Conservation (phyloP, 1,140 invertebrate genomes). For the Apis laboriosa region DNA sequence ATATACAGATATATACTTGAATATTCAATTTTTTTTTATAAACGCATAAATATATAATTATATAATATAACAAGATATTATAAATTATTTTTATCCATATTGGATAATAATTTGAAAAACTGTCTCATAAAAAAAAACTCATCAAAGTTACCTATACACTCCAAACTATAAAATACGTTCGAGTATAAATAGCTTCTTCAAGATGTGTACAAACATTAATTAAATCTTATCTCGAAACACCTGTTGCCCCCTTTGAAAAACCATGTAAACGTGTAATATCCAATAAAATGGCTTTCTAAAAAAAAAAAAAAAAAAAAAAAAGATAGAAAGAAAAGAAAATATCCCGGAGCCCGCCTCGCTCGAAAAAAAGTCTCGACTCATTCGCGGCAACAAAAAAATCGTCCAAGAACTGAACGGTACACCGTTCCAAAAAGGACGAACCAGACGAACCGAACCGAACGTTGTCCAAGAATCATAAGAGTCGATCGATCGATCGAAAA, state of each 20-base stretch:
- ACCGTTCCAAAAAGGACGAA: too few relatives aligned
- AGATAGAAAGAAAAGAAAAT: too few relatives aligned
- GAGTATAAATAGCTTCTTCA: neutral
- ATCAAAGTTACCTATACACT: too few relatives aligned
- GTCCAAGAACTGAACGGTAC: too few relatives aligned
- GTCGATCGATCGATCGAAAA: neutral
- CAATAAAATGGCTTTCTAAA: neutral
- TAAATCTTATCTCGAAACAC: constrained; percentile 1
- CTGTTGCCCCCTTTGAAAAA: neutral
- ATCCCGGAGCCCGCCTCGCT: neutral
- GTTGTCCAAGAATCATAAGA: neutral
- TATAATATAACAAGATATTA: too few relatives aligned
- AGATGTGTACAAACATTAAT: neutral
- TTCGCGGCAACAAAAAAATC: too few relatives aligned
- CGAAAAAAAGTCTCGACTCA: too few relatives aligned
- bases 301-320: neutral
- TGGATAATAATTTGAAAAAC: too few relatives aligned
- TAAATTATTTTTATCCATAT: too few relatives aligned
- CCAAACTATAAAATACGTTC: neutral
- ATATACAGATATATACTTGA: too few relatives aligned
- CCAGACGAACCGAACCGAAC: neutral
- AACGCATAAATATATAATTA: too few relatives aligned
- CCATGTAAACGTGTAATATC: neutral
- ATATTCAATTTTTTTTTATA: too few relatives aligned
- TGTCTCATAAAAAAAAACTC: neutral